phyloP scores from a whole-genome alignment of 2,113 vertebrate genomes.

The Scomber japonicus region DNA sequence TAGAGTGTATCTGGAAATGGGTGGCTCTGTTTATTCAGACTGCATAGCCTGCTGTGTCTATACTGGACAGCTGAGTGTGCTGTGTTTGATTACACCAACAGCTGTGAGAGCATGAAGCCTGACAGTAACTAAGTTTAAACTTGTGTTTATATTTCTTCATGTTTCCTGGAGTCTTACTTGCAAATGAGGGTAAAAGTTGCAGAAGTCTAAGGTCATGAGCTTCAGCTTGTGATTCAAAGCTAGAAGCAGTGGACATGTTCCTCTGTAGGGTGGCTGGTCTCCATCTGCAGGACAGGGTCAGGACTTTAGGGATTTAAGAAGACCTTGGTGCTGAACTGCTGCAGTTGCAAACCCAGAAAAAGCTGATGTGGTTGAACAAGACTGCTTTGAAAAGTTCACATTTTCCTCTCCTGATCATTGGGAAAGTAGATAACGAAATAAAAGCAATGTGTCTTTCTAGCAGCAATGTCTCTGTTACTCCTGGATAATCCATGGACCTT shows the following conservation, averaged over 20 bases:
- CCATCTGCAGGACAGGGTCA: too few relatives aligned
- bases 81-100: conserved; percentile 32
- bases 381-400: too few relatives aligned
- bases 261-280: too few relatives aligned
- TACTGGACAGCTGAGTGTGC: conserved; percentile 21
- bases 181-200: background rate
- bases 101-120: conserved; percentile 6
- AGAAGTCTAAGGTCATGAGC: background rate
- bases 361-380: too few relatives aligned
- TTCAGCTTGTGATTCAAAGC: background rate
- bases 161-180: background rate
- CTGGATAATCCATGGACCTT: too few relatives aligned
- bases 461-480: too few relatives aligned
- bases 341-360: background rate
- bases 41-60: conserved; percentile 23
- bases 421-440: too few relatives aligned
- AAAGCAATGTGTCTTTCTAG: too few relatives aligned
- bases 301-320: background rate
- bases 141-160: background rate
- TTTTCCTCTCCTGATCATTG: too few relatives aligned
- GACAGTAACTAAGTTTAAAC: background rate
- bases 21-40: conserved; percentile 1
- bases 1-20: conserved; percentile 19
- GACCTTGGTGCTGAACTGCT: background rate
- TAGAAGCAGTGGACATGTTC: background rate